Percentiles rank a stretch among this genome's conserved stretches.
These are phyloP conservation scores for Hypolimnas misippus DNA, from an alignment of 2,888 invertebrate genomes.

Conservation along the genomic window DNA sequence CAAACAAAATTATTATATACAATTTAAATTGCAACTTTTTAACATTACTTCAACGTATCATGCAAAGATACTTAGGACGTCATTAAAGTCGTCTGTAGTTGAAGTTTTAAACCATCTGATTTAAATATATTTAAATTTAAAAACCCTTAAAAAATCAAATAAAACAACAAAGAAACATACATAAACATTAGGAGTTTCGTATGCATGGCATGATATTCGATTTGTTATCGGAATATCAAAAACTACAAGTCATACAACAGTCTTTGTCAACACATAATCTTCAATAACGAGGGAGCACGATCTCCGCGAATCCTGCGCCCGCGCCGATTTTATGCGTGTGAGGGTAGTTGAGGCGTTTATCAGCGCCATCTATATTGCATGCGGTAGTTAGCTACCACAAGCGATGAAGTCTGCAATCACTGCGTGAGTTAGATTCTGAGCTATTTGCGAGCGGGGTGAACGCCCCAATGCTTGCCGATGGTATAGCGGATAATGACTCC, in stretches of 20 bases:
- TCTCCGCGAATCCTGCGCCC: conserved; percentile 8
- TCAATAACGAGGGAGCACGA: neutral
- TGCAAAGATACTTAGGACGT: no score
- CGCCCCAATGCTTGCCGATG: conserved; percentile 25
- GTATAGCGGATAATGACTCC: conserved; percentile 22
- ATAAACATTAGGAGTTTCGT: neutral
- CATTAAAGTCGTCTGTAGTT: no score
- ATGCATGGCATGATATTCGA: conserved; percentile 1
- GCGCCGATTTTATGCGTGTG: conserved; percentile 13
- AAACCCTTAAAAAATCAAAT: neutral
- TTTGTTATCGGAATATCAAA: conserved; percentile 1
- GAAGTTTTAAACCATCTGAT: neutral
- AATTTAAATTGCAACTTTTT: no score
- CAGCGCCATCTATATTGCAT: conserved; percentile 39
- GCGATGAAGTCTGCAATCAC: conserved; percentile 50
- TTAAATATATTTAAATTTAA: neutral
- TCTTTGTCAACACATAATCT: conserved; percentile 10
- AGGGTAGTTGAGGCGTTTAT: conserved; percentile 35
- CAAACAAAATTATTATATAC: no score
- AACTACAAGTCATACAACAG: conserved; percentile 12
- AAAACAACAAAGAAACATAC: neutral
- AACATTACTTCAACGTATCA: no score
- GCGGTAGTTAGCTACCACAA: conserved; percentile 45
- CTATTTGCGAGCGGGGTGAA: conserved; percentile 42
- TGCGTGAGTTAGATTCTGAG: conserved; percentile 45